Evolutionary conservation across 2,113 vertebrate species (phyloP), one percentile per base, ranked within the genome.

Genomic region (Callipepla californica): DNA sequence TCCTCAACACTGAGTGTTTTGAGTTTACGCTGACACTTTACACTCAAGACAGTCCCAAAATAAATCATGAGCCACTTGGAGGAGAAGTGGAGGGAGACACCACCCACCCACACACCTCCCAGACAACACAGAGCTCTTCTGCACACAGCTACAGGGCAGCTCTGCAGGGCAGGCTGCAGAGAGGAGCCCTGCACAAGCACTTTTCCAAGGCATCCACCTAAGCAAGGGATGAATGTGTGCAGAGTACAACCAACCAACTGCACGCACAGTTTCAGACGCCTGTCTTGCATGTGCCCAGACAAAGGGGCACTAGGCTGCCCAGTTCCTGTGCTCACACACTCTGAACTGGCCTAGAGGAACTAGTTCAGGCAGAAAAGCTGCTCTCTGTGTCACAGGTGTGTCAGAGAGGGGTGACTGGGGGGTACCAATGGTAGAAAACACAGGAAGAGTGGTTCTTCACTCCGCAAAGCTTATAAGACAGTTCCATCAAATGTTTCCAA

Each of bases 1-100:
- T 4, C 26, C 0, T 55, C 55, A 70, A 21, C 47, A 6, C 16
- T 3, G 68, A 92, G 44, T 1, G 3, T 44, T 82, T 25, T 53
- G 48, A 62, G 57, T 81, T 0, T 0, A 0, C 47, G 79, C 50
- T 67, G 92, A 80, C 59, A 51, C 55, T 80, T 85, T 11, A 91
- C 22, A 74, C 36, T 25, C 47, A 83, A 78, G 74, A 50, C 72
- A 63, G 25, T n/a, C 87, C 82, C 82, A 88, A 88, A 94, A 96
- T 90, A 93, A 91, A 67, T 44, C 0, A 0, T 0, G 0, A 90
- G 65, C 67, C 80, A 47, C 92, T 83, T 16, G 2, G 87, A 79
- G 76, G 65, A 80, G 78, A 86, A 57, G 51, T 61, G 40, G 42
- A 90, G 50, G 50, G 79, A 91, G 75, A 66, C 59, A 51, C 28